Conservation (phyloP, 2,797 vertebrate species). For the Vipera latastei region DNA sequence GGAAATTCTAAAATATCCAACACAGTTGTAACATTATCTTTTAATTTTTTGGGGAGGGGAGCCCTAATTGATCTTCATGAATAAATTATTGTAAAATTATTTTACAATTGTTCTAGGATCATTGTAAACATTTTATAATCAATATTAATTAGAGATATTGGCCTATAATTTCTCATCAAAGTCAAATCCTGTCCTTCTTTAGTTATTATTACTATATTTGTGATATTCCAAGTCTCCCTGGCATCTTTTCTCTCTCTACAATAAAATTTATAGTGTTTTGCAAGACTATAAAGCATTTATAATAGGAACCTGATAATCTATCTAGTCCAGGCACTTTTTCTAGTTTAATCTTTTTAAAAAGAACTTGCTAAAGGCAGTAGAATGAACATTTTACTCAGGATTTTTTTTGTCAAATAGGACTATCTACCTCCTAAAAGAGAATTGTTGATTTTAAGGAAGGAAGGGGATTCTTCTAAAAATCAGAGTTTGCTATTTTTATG, state of each 20-base stretch:
- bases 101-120: background rate
- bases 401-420: constrained; percentile 17
- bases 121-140: background rate
- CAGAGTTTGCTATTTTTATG: background rate
- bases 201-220: background rate
- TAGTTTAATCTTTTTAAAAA: background rate
- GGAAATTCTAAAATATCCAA: background rate
- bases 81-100: background rate
- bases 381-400: background rate
- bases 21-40: background rate
- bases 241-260: background rate
- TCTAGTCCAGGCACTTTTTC: background rate
- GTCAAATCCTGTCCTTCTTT: background rate
- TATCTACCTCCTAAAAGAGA: background rate
- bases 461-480: background rate
- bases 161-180: background rate
- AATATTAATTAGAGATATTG: background rate
- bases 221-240: background rate
- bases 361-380: constrained; percentile 18
- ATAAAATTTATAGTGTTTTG: background rate
- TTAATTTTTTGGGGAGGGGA: background rate
- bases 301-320: background rate
- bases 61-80: background rate
- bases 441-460: background rate
- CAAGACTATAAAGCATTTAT: background rate